These are phyloP conservation scores for Nephrocerus scutellatus DNA, from an alignment of 2,888 invertebrate genomes.

Conservation along the genomic window DNA sequence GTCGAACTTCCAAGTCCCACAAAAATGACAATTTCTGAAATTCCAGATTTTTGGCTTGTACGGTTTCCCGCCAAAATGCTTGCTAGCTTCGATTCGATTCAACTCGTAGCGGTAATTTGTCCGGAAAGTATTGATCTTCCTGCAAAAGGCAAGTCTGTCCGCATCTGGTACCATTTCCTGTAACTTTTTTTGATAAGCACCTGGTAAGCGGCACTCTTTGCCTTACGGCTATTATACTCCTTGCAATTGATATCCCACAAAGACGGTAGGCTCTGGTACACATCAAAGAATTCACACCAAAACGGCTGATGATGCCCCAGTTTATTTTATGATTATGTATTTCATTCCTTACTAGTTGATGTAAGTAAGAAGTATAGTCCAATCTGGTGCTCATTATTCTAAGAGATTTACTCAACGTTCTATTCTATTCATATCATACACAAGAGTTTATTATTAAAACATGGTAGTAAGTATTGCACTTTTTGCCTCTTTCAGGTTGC, in stretches of 20 bases:
- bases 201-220: conserved; percentile 32
- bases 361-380: too few relatives aligned
- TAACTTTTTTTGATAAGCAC: conserved; percentile 30
- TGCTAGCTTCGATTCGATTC: conserved; percentile 31
- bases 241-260: conserved; percentile 32
- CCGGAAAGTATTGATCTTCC: conserved; percentile 39
- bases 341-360: too few relatives aligned
- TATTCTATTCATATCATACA: too few relatives aligned
- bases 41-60: conserved; percentile 39
- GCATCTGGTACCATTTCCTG: conserved; percentile 36
- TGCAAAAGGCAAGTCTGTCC: conserved; percentile 36
- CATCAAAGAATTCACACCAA: conserved; percentile 37
- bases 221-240: conserved; percentile 32
- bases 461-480: too few relatives aligned
- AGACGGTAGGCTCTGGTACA: conserved; percentile 35
- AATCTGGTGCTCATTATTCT: too few relatives aligned
- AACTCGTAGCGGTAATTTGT: conserved; percentile 38
- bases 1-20: conserved; percentile 26
- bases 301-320: conserved; percentile 29
- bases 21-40: conserved; percentile 35
- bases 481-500: too few relatives aligned
- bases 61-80: conserved; percentile 27
- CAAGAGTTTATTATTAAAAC: too few relatives aligned
- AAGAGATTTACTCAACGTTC: too few relatives aligned
- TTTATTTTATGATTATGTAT: too few relatives aligned